phyloP scores from a whole-genome alignment of 37 sponge, comb jelly and placozoan genomes.

The Oscarella lobularis region DNA sequence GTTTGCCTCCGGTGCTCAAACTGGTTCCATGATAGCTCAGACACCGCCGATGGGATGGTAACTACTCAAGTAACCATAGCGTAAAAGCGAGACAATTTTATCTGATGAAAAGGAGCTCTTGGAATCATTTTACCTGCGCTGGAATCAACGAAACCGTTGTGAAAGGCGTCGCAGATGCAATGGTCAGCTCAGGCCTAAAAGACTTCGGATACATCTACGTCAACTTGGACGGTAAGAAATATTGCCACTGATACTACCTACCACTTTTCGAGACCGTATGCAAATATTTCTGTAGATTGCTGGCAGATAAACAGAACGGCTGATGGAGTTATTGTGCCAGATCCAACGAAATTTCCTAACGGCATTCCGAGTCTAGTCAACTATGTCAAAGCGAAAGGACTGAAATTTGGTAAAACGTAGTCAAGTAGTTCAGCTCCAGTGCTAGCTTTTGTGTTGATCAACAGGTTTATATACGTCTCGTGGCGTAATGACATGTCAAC shows the following conservation, averaged over 20 bases:
- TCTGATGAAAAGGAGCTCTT: conserved; percentile 76
- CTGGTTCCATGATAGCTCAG: too few relatives aligned
- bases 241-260: too few relatives aligned
- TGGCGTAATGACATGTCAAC: neutral
- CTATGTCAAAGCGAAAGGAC: neutral
- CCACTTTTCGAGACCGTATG: too few relatives aligned
- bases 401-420: neutral
- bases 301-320: neutral
- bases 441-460: too few relatives aligned
- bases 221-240: conserved; percentile 40
- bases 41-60: neutral
- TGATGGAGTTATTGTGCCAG: neutral
- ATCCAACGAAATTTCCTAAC: neutral
- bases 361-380: neutral
- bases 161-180: neutral
- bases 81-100: too few relatives aligned
- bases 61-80: too few relatives aligned
- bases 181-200: conserved; percentile 16
- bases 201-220: conserved; percentile 56
- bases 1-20: too few relatives aligned
- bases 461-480: conserved; percentile 2
- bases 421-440: too few relatives aligned
- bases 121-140: conserved; percentile 62
- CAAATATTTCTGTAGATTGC: conserved; percentile 9
- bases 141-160: neutral